Conservation (phyloP, 2,888 invertebrate species). For the Calameuta idolon region DNA sequence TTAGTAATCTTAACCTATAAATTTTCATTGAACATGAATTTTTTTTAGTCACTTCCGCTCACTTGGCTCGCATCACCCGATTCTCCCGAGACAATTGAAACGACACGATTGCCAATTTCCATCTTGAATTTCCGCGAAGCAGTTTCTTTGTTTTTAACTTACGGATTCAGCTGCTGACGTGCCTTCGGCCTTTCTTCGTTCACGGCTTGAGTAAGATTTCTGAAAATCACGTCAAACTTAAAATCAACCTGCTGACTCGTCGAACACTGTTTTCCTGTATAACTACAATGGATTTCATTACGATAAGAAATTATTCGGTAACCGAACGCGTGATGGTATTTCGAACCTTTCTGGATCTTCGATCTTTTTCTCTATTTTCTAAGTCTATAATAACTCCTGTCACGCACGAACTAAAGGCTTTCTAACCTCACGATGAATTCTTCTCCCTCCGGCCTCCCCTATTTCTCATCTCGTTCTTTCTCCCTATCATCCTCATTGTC, state of each 20-base stretch:
- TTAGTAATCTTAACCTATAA: neutral
- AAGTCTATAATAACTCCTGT: slow-evolving; percentile 32
- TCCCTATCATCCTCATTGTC: neutral
- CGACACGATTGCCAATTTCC: neutral
- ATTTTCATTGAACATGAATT: neutral
- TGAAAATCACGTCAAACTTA: neutral
- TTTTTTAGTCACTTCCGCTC: neutral
- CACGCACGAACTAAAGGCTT: slow-evolving; percentile 38
- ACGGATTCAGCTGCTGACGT: neutral
- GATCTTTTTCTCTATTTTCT: slow-evolving; percentile 19
- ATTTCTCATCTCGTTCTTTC: neutral
- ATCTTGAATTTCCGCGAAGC: neutral
- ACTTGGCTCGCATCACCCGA: neutral
- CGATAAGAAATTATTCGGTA: neutral
- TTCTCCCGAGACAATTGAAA: neutral
- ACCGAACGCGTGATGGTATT: slow-evolving; percentile 25
- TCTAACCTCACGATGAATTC: slow-evolving; percentile 26
- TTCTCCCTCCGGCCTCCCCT: slow-evolving; percentile 30
- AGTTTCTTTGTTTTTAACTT: neutral
- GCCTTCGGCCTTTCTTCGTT: neutral
- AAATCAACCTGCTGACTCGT: neutral
- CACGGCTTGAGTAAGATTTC: neutral
- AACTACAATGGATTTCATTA: neutral
- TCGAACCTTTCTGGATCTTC: slow-evolving; percentile 21
- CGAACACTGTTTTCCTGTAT: neutral